Evolutionary conservation across 2,113 vertebrate species (phyloP), one percentile per base, ranked within the genome.

Genomic region (Pachycephala philippinensis): DNA sequence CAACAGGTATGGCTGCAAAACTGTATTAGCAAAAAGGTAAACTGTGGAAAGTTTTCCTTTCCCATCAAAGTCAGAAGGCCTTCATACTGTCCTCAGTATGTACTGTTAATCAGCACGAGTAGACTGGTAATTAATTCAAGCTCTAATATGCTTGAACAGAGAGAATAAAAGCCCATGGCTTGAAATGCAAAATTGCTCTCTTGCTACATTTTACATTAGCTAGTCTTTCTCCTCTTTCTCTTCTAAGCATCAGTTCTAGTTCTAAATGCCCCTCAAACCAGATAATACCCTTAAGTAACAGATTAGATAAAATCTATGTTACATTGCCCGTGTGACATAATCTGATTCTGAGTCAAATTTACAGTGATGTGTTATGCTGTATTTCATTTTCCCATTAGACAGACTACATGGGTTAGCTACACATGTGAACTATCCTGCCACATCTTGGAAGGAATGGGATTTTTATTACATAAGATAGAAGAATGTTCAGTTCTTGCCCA

Each of bases 401-500:
- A 69, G 35, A 59, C 63, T 52, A 52, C 37, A 64, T 3, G 27
- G 66, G 54, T 86, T 78, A 93, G 44, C 76, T 77, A 69, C 71
- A 59, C 30, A 70, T 16, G 17, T 70, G 42, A 69, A 72, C 65
- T 85, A 79, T 31, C 24, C 74, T 70, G 80, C 24, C 39, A 76
- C 42, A 77, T 87, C 78, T 66, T 78, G 64, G 82, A 94, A 96
- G 83, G 60, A 94, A 61, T 21, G 26, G 47, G 71, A 81, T 71
- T 94, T 88, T 89, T 75, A 78, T 96, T 92, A 90, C 44, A 15
- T 95, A 88, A 94, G 45, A 44, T 35, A 91, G 60, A 96, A 93
- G 85, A 93, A 96, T 94, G 68, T 44, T 89, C 28, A 56, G 50
- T 63, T 95, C 91, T 85, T 94, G 91, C 49, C 87, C 84, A 92